These are phyloP conservation scores for Cephus spinipes DNA, from an alignment of 2,888 invertebrate genomes.

Conservation along the genomic window DNA sequence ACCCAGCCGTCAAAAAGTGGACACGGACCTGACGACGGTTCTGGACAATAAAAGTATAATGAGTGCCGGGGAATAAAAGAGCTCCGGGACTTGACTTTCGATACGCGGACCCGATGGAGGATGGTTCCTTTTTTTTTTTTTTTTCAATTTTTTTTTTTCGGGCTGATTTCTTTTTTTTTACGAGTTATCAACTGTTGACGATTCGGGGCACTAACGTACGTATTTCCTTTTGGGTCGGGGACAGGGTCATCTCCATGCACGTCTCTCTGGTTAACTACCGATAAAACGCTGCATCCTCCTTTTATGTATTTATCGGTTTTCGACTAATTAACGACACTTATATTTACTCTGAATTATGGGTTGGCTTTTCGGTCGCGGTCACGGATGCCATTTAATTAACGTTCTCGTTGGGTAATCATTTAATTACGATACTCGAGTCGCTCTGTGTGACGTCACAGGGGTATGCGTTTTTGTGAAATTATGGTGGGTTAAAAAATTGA, in stretches of 20 bases:
- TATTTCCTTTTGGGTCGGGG: not conserved
- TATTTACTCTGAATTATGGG: not conserved
- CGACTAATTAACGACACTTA: not conserved
- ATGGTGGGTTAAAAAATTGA: not conserved
- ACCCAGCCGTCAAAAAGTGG: constrained; percentile 19
- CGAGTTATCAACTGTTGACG: not conserved
- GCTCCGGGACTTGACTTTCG: not conserved
- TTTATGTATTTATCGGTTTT: not conserved
- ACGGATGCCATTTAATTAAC: not conserved
- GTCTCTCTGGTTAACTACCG: not conserved
- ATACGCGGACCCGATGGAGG: not conserved
- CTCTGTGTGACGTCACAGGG: not conserved
- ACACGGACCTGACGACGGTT: constrained; percentile 9
- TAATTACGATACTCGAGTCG: not conserved
- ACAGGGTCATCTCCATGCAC: not conserved
- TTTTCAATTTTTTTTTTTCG: not conserved
- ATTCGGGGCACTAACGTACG: not conserved
- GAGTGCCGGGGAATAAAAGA: not conserved
- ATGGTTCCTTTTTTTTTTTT: not conserved
- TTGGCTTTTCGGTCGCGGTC: not conserved
- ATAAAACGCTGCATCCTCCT: not conserved
- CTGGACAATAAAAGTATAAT: constrained; percentile 1
- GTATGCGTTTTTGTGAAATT: not conserved
- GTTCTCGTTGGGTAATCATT: not conserved
- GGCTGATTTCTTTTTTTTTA: not conserved